Conservation (phyloP, 2,797 vertebrate genomes). For the Tolypeutes matacus region DNA sequence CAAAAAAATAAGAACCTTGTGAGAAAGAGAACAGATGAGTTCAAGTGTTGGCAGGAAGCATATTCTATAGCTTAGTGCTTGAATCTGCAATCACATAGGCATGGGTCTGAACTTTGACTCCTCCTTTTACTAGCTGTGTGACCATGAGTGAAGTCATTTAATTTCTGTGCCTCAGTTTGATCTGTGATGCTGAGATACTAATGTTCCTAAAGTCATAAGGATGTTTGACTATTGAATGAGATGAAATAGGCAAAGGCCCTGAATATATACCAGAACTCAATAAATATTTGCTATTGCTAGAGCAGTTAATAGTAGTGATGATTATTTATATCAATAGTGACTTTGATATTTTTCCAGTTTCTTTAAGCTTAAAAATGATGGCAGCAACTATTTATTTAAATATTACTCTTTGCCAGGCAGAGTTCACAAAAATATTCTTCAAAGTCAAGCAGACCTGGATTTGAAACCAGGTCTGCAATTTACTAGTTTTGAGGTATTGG, state of each 20-base stretch:
- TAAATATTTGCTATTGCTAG: not conserved
- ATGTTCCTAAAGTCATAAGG: not conserved
- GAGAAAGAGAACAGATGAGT: not conserved
- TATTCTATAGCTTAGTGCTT: not conserved
- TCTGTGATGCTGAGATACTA: not conserved
- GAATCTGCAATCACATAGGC: not conserved
- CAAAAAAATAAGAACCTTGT: not conserved
- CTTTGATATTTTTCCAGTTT: not conserved
- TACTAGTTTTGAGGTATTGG: not conserved
- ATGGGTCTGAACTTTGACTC: not conserved
- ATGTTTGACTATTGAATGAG: not conserved
- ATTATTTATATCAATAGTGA: not conserved
- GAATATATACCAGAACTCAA: not conserved
- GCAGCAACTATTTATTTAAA: not conserved
- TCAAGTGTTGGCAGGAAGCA: not conserved
- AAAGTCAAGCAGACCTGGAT: not conserved
- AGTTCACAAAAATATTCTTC: not conserved
- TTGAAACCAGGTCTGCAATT: not conserved
- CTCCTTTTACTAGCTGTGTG: not conserved
- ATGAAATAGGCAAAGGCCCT: not conserved
- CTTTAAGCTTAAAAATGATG: not conserved
- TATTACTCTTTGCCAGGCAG: not conserved
- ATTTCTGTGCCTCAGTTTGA: not conserved
- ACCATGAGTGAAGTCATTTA: not conserved
- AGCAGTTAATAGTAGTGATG: not conserved